A percentile compares a stretch with the other conserved stretches of the same genome.
Conservation (phyloP, 2,797 vertebrate genomes). For the Hoplostethus mediterraneus region DNA sequence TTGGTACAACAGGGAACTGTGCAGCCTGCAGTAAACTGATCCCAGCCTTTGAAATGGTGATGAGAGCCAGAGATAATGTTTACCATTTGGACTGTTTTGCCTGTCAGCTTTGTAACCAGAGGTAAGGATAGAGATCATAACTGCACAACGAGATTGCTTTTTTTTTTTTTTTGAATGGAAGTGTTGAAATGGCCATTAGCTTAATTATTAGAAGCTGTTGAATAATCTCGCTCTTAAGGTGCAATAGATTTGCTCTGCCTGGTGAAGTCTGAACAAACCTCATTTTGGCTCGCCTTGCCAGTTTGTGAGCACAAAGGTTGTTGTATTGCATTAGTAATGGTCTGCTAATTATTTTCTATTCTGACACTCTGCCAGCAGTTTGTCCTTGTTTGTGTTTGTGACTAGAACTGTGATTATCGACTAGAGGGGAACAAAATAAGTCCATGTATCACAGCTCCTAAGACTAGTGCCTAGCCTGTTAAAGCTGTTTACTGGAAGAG, state of each 20-base stretch:
- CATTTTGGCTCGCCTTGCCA: slow-evolving; percentile 20
- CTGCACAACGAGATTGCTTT: slow-evolving; percentile 57
- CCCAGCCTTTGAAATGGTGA: slow-evolving; percentile 99
- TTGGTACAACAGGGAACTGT: slow-evolving; percentile 99
- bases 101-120: slow-evolving; percentile 99
- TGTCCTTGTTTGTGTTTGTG: slow-evolving; percentile 71
- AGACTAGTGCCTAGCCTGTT: slow-evolving; percentile 40
- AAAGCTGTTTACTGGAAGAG: slow-evolving; percentile 45
- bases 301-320: slow-evolving; percentile 40
- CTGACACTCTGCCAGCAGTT: slow-evolving; percentile 56
- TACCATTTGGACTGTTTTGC: slow-evolving; percentile 99
- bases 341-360: slow-evolving; percentile 62
- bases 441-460: slow-evolving; percentile 43
- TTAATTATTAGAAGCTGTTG: slow-evolving; percentile 51
- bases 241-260: slow-evolving; percentile 27
- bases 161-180: slow-evolving; percentile 38
- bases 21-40: slow-evolving; percentile 99
- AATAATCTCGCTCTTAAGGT: slow-evolving; percentile 23
- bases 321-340: slow-evolving; percentile 53
- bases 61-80: slow-evolving; percentile 99
- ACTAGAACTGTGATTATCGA: slow-evolving; percentile 68
- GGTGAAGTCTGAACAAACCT: slow-evolving; percentile 20
- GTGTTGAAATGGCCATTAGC: slow-evolving; percentile 61
- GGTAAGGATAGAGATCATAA: slow-evolving; percentile 88
- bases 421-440: slow-evolving; percentile 66